These are phyloP conservation scores for Glaucopsyche alexis DNA, from an alignment of 2,888 invertebrate species.

Conservation along the genomic window DNA sequence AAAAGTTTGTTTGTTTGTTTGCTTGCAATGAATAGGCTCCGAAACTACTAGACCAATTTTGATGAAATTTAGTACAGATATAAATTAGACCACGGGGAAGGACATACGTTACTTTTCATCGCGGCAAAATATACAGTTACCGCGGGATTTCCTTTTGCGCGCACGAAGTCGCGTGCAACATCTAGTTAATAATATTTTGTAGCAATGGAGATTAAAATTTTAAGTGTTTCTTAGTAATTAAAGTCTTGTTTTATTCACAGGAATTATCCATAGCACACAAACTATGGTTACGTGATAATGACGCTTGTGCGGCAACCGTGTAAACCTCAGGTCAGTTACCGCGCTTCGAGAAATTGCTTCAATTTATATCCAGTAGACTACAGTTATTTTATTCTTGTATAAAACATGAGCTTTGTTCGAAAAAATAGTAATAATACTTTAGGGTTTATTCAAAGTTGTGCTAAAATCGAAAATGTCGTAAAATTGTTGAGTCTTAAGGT, in stretches of 20 bases:
- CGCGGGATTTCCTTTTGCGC: too few relatives aligned
- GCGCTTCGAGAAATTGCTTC: slow-evolving; percentile 43
- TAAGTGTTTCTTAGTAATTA: background rate
- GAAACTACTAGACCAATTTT: too few relatives aligned
- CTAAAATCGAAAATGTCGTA: background rate
- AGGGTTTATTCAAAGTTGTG: background rate
- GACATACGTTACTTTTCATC: too few relatives aligned
- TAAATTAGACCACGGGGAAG: too few relatives aligned
- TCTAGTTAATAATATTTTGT: too few relatives aligned
- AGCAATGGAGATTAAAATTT: background rate
- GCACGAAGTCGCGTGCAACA: too few relatives aligned
- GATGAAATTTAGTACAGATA: too few relatives aligned
- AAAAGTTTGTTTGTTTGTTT: too few relatives aligned
- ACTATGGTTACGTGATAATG: slow-evolving; percentile 55
- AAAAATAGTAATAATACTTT: background rate
- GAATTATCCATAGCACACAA: slow-evolving; percentile 56
- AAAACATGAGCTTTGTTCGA: background rate
- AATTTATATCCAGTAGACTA: slow-evolving; percentile 35
- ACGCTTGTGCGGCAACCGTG: slow-evolving; percentile 61
- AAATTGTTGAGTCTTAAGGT: too few relatives aligned
- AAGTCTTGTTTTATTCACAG: background rate
- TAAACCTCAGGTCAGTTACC: slow-evolving; percentile 53
- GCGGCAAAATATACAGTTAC: too few relatives aligned
- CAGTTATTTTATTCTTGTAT: slow-evolving; percentile 24
- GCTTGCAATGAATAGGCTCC: too few relatives aligned